These are phyloP conservation scores for Botia kubotai DNA, from an alignment of 2,797 vertebrate species.

Conservation along the genomic window DNA sequence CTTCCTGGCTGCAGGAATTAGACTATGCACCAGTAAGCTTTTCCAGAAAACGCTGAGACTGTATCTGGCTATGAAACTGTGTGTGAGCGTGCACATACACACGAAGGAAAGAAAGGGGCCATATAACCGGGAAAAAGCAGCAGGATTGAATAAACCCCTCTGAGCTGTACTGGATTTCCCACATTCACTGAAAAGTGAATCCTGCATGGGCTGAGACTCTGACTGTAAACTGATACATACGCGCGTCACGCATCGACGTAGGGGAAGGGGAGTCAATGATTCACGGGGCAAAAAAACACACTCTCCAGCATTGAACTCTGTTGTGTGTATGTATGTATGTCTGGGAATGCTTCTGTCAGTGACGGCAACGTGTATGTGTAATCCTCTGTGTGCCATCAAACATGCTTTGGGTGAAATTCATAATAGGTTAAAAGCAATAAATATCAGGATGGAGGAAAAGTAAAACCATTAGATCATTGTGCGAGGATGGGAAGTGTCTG, in stretches of 20 bases:
- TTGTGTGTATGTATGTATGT: conserved; percentile 17
- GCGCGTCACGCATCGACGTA: conserved; percentile 35
- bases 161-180: conserved; percentile 24
- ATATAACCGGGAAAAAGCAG: background rate
- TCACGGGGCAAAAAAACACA: conserved; percentile 34
- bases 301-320: background rate
- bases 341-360: conserved; percentile 12
- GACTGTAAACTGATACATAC: conserved; percentile 29
- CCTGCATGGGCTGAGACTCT: background rate
- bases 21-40: conserved; percentile 25
- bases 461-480: background rate
- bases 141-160: conserved; percentile 9
- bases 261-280: conserved; percentile 44
- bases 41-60: conserved; percentile 32
- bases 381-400: background rate
- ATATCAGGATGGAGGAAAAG: background rate
- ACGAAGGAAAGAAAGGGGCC: background rate
- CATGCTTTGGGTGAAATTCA: background rate
- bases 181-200: background rate
- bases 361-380: conserved; percentile 15
- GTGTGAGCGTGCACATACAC: conserved; percentile 8
- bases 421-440: background rate
- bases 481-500: conserved; percentile 4
- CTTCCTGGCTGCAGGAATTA: conserved; percentile 2
- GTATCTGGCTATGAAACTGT: background rate